These are phyloP conservation scores for Liopterus haemorrhoidalis DNA, from an alignment of 2,888 invertebrate genomes.

Conservation along the genomic window DNA sequence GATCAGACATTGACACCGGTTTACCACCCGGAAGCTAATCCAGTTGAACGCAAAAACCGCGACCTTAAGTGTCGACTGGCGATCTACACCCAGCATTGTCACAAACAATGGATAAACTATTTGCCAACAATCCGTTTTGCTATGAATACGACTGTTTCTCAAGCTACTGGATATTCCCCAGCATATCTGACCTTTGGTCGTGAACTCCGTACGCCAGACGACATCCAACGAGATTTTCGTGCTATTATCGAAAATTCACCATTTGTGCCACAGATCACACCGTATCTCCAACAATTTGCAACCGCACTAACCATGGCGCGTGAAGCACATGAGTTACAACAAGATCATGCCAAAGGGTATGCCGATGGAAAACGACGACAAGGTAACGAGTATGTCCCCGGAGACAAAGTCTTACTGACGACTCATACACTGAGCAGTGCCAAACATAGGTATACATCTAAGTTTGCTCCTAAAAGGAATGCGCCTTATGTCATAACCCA, in stretches of 20 bases:
- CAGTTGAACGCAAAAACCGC: conserved; percentile 36
- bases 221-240: conserved; percentile 22
- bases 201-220: conserved; percentile 30
- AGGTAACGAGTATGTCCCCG: conserved; percentile 19
- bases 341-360: conserved; percentile 23
- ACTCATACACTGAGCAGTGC: too few relatives aligned
- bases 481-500: too few relatives aligned
- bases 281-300: conserved; percentile 21
- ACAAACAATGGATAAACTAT: conserved; percentile 29
- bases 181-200: conserved; percentile 33
- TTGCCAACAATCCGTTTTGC: conserved; percentile 32
- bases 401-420: too few relatives aligned
- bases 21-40: conserved; percentile 39
- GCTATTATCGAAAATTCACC: conserved; percentile 30
- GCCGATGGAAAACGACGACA: conserved; percentile 23
- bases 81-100: conserved; percentile 29
- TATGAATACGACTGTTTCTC: conserved; percentile 28
- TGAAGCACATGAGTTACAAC: conserved; percentile 21
- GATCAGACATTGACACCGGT: conserved; percentile 31
- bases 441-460: too few relatives aligned
- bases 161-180: conserved; percentile 28
- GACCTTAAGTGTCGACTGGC: conserved; percentile 33
- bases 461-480: too few relatives aligned
- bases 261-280: conserved; percentile 30
- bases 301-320: conserved; percentile 14